These are phyloP conservation scores for Cynopterus sphinx DNA, from an alignment of 2,797 vertebrate species.

Conservation along the genomic window DNA sequence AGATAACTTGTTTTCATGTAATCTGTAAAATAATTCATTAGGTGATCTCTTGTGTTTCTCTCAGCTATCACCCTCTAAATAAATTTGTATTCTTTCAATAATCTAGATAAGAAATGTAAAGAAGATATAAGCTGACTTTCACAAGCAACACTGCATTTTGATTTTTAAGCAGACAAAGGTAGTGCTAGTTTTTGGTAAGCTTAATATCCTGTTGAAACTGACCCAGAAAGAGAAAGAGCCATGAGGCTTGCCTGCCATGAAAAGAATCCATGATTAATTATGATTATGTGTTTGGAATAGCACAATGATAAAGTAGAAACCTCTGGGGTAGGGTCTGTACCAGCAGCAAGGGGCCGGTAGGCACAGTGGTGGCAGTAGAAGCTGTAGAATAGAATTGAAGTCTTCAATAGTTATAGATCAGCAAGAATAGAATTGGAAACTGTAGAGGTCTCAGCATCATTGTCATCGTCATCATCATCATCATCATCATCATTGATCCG, in stretches of 20 bases:
- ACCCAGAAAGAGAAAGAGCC: background rate
- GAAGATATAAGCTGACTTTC: background rate
- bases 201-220: background rate
- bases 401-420: background rate
- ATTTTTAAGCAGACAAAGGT: background rate
- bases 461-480: background rate
- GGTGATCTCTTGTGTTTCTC: conserved; percentile 7
- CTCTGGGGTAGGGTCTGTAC: background rate
- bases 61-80: background rate
- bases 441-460: background rate
- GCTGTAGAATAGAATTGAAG: background rate
- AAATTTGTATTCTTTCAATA: background rate
- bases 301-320: background rate
- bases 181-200: background rate
- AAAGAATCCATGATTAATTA: background rate
- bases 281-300: background rate
- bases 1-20: background rate
- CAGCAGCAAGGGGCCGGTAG: background rate
- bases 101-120: background rate
- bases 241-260: background rate
- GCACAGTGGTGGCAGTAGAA: background rate
- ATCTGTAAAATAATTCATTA: conserved; percentile 18
- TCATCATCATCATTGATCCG: background rate
- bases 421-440: background rate
- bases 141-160: background rate